phyloP scores from a whole-genome alignment of 2,113 vertebrate genomes.

The Strix aluco region DNA sequence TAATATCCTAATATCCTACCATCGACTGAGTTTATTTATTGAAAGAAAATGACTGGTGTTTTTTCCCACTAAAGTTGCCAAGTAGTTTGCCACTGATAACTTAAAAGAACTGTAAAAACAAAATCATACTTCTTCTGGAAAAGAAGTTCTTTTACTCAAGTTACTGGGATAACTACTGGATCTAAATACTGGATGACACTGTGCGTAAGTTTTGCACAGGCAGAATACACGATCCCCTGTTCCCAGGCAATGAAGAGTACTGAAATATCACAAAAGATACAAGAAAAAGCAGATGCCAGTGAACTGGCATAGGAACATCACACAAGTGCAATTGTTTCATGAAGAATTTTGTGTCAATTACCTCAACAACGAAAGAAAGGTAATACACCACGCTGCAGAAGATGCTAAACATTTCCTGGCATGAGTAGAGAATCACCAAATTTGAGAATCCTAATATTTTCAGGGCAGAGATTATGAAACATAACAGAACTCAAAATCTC shows the following conservation, averaged over 20 bases:
- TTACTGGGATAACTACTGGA: neutral
- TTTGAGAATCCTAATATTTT: neutral
- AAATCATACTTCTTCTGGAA: neutral
- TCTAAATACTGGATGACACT: neutral
- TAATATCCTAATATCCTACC: no score
- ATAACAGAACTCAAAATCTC: neutral
- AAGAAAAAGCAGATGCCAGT: neutral
- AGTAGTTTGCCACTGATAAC: neutral
- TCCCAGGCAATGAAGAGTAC: neutral
- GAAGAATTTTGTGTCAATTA: neutral
- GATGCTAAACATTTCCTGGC: neutral
- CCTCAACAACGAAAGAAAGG: neutral
- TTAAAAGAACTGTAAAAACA: neutral
- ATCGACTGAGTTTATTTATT: neutral
- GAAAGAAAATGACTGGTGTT: neutral
- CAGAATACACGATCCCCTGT: neutral
- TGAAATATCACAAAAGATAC: neutral
- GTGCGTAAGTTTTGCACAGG: neutral
- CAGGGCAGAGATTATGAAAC: neutral
- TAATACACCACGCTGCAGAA: neutral
- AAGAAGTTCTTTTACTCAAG: neutral
- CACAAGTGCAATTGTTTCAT: neutral
- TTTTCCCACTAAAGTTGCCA: neutral
- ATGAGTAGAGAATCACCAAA: neutral
- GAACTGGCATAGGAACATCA: neutral